Evolutionary conservation across 2,888 invertebrate species (phyloP), one percentile per base, ranked within the genome.

Genomic region (Drosophila bunnanda): DNA sequence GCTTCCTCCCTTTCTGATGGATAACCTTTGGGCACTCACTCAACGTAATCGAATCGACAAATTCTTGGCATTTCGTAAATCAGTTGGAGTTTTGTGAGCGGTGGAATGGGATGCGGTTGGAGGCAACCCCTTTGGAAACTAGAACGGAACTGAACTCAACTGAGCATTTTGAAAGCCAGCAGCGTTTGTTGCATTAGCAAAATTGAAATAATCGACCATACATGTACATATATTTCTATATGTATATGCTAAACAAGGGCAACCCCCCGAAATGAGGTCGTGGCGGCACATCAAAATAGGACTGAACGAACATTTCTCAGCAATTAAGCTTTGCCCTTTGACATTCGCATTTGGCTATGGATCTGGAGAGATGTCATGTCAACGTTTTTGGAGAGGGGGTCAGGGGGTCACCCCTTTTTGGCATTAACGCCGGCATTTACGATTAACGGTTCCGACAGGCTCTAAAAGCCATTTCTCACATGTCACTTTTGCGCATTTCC

Each of bases 11-110:
- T 28, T 25, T 52, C 46, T 50, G 71, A 72, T 68, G 67, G 56
- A 86, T 86, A 86, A 80, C 80, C 83, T 78, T 79, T 82, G 78
- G 65, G 60, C 67, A 73, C 56, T 72, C 79, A 77, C 66, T 76
- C 67, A 61, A 62, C 58, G 77, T 82, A 88, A 82, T 88, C 88
- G 80, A 73, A 82, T 88, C 77, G 76, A 82, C 72, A 73, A 84
- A 72, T 85, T 82, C 78, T 79, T 73, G 68, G 62, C 68, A 78
- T 83, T 88, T 82, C 67, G 69, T 62, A 78, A 76, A 72, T 80
- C 76, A 60, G 52, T 55, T 56, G 61, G 72, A 67, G 82, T 80
- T 82, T 82, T 77, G 68, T 70, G 34, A 38, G 43, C 25, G 53
- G 54, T 12, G 50, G 48, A 38, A 48, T 34, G 48, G 55, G n/a